Evolutionary conservation across 2,113 vertebrate genomes (phyloP), one percentile per base, ranked within the genome.

Genomic region (Phocoena sinus): DNA sequence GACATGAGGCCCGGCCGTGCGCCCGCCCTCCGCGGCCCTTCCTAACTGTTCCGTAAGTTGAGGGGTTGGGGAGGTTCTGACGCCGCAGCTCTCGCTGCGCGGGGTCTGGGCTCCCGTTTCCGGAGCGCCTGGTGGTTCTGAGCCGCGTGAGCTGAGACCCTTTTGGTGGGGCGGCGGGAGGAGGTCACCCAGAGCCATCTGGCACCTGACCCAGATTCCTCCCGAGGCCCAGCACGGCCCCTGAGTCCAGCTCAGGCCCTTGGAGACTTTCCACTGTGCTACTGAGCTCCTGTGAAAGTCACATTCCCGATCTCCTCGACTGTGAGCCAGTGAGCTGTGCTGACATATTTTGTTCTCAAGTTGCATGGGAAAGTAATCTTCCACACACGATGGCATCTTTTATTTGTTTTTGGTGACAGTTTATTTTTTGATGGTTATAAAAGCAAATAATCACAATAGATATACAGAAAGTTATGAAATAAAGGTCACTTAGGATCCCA

Each of bases 281-380:
- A 8, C 56, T 74, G 79, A 73, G 38, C 93, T 92, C 28, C 89
- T 91, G 95, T 91, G 89, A 82, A 94, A 93, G 79, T 74, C 21
- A 80, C 77, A 10, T 28, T 84, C n/a, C 80, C 73, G 31, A 71
- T 93, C 63, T 91, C 87, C 91, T 71, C 21, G n/a, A 47, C 63
- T 63, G 31, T 86, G 76, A 77, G 67, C 80, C 80, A 90, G 8
- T 70, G 58, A 73, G 73, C 74, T 28, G 21, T 56, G 47, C 41
- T 85, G 70, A 88, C 18, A 5, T 80, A 13, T 92, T 86, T 25
- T 92, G 73, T 79, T 92, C 74, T 90, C 74, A 92, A 21, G 41
- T 95, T 56, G 44, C 17, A n/a, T 0, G 2, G 79, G 28, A 47
- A 73, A 88, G 85, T 67, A 5, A 23, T 73, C 68, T 88, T 80